A percentile compares a stretch with the other conserved stretches of the same genome.
Evolutionary conservation across 1,140 invertebrate species (phyloP).

Genomic region (Halotydeus destructor): DNA sequence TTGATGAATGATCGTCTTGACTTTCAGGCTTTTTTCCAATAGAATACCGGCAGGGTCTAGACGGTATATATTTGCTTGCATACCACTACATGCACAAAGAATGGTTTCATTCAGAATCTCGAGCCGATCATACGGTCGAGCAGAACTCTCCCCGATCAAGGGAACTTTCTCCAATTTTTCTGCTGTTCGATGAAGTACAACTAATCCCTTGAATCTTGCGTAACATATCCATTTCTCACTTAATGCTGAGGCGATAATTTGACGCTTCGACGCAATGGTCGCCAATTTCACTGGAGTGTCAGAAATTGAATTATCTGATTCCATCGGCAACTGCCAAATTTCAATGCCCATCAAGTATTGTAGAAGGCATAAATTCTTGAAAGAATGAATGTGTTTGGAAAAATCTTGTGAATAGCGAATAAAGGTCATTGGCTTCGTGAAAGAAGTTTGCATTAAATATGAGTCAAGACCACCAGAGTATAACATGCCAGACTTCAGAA

Average conservation of each 20-base stretch:
- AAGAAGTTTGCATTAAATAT: constrained; percentile 6
- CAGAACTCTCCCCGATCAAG: too few relatives aligned
- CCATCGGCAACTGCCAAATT: constrained; percentile 14
- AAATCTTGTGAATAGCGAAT: constrained; percentile 4
- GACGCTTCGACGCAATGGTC: constrained; percentile 8
- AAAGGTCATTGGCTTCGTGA: neutral
- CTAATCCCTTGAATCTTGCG: constrained; percentile 11
- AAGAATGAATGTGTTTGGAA: constrained; percentile 3
- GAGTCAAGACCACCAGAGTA: constrained; percentile 14
- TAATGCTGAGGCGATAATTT: constrained; percentile 9
- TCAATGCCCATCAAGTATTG: constrained; percentile 14
- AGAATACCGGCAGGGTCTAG: too few relatives aligned
- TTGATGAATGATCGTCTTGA: too few relatives aligned
- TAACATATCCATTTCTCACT: constrained; percentile 14
- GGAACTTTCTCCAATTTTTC: too few relatives aligned
- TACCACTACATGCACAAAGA: too few relatives aligned
- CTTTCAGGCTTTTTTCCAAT: too few relatives aligned
- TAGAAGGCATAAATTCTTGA: constrained; percentile 8
- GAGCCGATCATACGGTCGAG: too few relatives aligned
- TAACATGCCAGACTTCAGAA: too few relatives aligned
- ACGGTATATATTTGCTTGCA: too few relatives aligned
- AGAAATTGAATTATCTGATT: neutral
- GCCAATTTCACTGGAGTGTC: constrained; percentile 5
- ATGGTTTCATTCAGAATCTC: too few relatives aligned
- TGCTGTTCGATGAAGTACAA: too few relatives aligned